Evolutionary conservation across 2,797 vertebrate genomes (phyloP).

Genomic region (Mormyrus hasselquistii): DNA sequence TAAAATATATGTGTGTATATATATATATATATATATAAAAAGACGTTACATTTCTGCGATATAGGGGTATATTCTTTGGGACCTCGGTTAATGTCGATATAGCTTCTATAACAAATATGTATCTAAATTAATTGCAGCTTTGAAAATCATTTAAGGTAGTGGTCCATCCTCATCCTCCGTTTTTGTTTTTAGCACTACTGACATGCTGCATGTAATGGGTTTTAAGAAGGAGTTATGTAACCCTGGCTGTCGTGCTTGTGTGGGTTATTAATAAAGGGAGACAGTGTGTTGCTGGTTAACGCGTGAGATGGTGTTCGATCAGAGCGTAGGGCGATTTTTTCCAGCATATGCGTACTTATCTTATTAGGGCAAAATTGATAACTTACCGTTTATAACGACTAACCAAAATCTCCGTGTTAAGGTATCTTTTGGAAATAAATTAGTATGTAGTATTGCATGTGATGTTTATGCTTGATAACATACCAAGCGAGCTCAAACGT

Average conservation of each 20-base stretch:
- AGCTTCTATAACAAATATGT: background rate
- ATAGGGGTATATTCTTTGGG: background rate
- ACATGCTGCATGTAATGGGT: background rate
- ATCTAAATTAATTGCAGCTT: background rate
- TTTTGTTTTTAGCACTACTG: background rate
- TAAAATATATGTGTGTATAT: background rate
- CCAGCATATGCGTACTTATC: background rate
- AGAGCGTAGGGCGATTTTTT: background rate
- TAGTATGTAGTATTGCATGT: background rate
- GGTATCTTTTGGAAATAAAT: background rate
- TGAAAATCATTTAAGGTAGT: background rate
- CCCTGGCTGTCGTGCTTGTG: background rate
- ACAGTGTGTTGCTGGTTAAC: background rate
- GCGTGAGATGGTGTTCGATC: background rate
- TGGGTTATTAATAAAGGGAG: background rate
- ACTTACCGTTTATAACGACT: background rate
- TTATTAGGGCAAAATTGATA: background rate
- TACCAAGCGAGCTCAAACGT: background rate
- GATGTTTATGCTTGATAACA: background rate
- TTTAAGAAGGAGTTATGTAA: background rate
- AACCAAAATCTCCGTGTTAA: background rate
- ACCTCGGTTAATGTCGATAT: background rate
- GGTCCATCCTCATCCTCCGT: background rate
- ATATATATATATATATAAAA: too few relatives aligned
- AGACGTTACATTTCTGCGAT: background rate